Conservation (phyloP, 2,888 invertebrate species). For the Eumerus sabulonum region DNA sequence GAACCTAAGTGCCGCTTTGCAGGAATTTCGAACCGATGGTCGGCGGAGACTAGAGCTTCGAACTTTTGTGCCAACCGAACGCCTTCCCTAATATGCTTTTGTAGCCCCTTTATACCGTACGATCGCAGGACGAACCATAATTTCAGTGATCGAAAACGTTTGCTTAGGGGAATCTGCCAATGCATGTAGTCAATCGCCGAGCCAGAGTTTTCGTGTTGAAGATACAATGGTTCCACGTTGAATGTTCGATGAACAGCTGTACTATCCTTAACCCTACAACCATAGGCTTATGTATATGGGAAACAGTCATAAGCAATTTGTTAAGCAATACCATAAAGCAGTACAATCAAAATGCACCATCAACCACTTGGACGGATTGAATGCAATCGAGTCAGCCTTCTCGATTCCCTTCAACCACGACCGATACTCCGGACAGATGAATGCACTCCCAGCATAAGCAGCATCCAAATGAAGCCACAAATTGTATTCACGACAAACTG, state of each 20-base stretch:
- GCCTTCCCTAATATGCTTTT: conserved; percentile 95
- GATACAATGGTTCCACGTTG: conserved; percentile 97
- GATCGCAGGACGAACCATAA: conserved; percentile 98
- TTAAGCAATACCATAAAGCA: conserved; percentile 92
- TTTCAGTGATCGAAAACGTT: conserved; percentile 94
- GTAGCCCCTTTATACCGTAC: conserved; percentile 93
- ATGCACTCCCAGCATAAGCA: conserved; percentile 97
- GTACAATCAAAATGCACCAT: conserved; percentile 99
- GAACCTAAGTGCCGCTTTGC: conserved; percentile 87
- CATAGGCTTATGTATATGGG: neutral
- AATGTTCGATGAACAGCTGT: conserved; percentile 96
- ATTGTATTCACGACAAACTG: conserved; percentile 86
- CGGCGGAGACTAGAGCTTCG: conserved; percentile 90
- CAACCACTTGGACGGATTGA: conserved; percentile 99
- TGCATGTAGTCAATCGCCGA: conserved; percentile 98
- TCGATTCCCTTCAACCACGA: conserved; percentile 95
- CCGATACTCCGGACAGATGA: conserved; percentile 97
- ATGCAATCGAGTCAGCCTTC: conserved; percentile 95
- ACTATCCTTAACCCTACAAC: conserved; percentile 94
- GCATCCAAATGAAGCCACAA: conserved; percentile 99
- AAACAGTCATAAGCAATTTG: neutral
- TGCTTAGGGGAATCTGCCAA: conserved; percentile 98
- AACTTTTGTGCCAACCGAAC: conserved; percentile 94
- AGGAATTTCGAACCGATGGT: conserved; percentile 93
- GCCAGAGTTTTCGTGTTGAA: conserved; percentile 98